A percentile compares a stretch with the other conserved stretches of the same genome.
Conservation (phyloP, 2,888 invertebrate genomes). For the Cyaniris semiargus region DNA sequence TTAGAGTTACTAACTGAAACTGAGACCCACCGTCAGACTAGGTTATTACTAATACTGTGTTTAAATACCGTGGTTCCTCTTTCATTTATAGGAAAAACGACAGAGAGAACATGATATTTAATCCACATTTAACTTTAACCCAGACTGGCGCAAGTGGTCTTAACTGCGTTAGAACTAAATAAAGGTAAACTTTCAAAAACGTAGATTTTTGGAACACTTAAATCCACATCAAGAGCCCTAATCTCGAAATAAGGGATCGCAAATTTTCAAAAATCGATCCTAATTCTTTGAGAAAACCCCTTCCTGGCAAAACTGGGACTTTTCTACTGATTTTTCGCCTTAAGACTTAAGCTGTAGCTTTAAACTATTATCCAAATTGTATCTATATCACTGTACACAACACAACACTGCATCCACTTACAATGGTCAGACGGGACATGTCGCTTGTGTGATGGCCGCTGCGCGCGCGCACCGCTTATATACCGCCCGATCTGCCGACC, state of each 20-base stretch:
- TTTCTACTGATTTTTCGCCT: no score
- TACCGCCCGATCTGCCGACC: conserved; percentile 64
- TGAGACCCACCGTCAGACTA: not conserved
- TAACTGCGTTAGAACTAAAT: no score
- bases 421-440: conserved; percentile 75
- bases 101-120: not conserved
- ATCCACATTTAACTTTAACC: not conserved
- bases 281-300: not conserved
- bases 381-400: not conserved
- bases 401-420: conserved; percentile 74
- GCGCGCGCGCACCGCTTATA: conserved; percentile 60
- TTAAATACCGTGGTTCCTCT: not conserved
- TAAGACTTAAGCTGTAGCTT: no score
- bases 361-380: not conserved
- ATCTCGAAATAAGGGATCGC: no score
- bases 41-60: not conserved
- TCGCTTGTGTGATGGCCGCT: conserved; percentile 63
- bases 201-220: no score
- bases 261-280: not conserved
- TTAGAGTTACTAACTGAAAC: not conserved
- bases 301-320: not conserved
- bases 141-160: not conserved
- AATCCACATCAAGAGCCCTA: no score
- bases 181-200: not conserved
- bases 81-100: not conserved